Evolutionary conservation across 1,140 invertebrate species (phyloP), one percentile per base, ranked within the genome.

Genomic region (Scaptomyza graminum): DNA sequence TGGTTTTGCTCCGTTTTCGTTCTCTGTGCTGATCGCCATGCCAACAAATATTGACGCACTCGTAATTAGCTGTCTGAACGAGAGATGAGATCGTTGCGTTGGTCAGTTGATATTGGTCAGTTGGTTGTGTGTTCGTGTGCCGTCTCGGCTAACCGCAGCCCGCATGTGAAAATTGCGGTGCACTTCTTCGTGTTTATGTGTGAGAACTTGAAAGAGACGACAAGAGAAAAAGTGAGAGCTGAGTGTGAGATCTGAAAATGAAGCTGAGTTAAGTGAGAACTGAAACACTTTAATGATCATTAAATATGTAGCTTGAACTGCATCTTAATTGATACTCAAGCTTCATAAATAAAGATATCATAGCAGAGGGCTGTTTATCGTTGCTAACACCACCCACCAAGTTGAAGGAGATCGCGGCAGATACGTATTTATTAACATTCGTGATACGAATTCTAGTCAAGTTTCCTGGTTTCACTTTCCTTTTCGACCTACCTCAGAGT

Each of bases 101-200:
- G 69, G 74, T 74, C 76, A 55, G 62, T 59, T 39, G 37, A 39
- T 39, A 12, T 12, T 39, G 37, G 37, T 39, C 12, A n/a, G 12
- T 11, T 39, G 9, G 7, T 39, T 39, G 37, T 39, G 9, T 11
- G 9, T 39, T 43, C 62, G 56, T 62, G 63, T 63, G 28, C 62
- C 57, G 51, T 57, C 22, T 68, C 43, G 62, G 71, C 66, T 67
- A 78, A 75, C 76, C 76, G 74, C 74, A 73, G 69, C 74, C 64
- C 74, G 74, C 74, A 76, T 76, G 69, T 76, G 74, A 79, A 79
- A 79, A 72, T 31, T 31, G 28, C 28, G 28, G 28, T 31, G 7
- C 31, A 9, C 31, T 34, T 34, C 31, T 50, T 34, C 64, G 55
- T 62, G 34, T 66, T 67, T 39, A n/a, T 41, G n/a, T 34, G 51